These are phyloP conservation scores for Nycticorax nycticorax DNA, from an alignment of 2,113 vertebrate species.

Conservation along the genomic window DNA sequence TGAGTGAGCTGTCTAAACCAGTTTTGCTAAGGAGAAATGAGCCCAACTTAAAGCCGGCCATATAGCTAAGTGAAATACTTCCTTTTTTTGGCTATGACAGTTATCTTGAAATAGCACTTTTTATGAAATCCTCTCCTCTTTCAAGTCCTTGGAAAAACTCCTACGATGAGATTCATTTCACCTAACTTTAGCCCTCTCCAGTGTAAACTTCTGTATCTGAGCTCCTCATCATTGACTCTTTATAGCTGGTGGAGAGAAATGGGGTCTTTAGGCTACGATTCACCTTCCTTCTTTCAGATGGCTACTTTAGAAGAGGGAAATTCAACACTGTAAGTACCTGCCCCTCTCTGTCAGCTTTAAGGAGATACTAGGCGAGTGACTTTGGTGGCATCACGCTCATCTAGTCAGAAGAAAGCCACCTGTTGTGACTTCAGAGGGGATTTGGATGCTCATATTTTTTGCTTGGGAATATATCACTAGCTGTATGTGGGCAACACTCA, in stretches of 20 bases:
- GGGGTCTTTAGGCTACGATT: not conserved
- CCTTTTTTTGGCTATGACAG: not conserved
- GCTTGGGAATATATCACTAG: not conserved
- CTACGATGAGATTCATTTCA: slow-evolving; percentile 42
- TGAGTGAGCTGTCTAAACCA: not conserved
- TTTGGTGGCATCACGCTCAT: not conserved
- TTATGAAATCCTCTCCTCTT: slow-evolving; percentile 61
- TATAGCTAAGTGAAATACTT: not conserved
- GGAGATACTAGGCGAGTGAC: not conserved
- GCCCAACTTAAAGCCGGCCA: not conserved
- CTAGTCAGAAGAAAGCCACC: not conserved
- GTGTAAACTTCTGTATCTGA: slow-evolving; percentile 34
- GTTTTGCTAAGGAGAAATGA: not conserved
- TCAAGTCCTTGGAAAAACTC: slow-evolving; percentile 56
- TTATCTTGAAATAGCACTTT: slow-evolving; percentile 47
- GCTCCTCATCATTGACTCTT: not conserved
- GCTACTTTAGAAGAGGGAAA: slow-evolving; percentile 2
- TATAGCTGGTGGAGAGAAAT: slow-evolving; percentile 18
- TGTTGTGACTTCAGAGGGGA: not conserved
- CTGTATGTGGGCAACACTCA: not conserved
- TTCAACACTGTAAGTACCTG: not conserved
- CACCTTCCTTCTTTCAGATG: not conserved
- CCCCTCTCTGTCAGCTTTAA: not conserved
- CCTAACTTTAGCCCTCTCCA: slow-evolving; percentile 51
- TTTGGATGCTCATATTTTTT: not conserved